Conservation (phyloP, 1,140 invertebrate species). For the Eriosoma lanigerum region DNA sequence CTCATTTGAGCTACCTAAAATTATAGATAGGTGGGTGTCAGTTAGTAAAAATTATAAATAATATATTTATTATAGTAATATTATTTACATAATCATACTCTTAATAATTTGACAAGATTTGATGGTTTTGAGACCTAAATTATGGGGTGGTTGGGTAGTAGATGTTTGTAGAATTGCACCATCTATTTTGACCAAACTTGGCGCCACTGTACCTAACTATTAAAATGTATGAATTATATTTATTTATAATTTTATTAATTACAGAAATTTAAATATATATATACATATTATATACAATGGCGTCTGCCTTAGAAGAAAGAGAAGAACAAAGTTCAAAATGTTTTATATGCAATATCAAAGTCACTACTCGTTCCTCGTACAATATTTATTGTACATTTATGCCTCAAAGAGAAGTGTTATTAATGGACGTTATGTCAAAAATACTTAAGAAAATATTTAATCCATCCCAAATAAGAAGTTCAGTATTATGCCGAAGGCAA, state of each 20-base stretch:
- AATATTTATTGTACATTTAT: conserved; percentile 39
- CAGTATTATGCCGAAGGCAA: conserved; percentile 38
- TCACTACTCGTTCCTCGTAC: conserved; percentile 34
- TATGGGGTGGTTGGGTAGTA: too few species aligned
- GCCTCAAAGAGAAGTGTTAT: conserved; percentile 28
- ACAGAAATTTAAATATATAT: neutral
- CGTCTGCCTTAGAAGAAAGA: conserved; percentile 45
- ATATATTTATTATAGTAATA: too few species aligned
- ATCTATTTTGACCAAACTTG: neutral
- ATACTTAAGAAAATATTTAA: conserved; percentile 36
- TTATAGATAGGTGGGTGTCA: too few species aligned
- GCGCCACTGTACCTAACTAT: neutral
- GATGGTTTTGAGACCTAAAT: too few species aligned
- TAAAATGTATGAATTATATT: too few species aligned
- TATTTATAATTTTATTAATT: neutral
- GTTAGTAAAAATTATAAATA: too few species aligned
- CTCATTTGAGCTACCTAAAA: too few species aligned
- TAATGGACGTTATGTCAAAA: conserved; percentile 44
- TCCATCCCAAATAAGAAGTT: conserved; percentile 31
- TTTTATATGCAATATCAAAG: conserved; percentile 43
- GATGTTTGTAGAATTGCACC: too few species aligned
- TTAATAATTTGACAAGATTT: too few species aligned
- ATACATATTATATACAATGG: neutral
- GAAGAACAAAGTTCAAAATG: conserved; percentile 47
- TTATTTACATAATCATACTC: too few species aligned